These are phyloP conservation scores for Hiodon alosoides DNA, from an alignment of 2,113 vertebrate species.

Conservation along the genomic window DNA sequence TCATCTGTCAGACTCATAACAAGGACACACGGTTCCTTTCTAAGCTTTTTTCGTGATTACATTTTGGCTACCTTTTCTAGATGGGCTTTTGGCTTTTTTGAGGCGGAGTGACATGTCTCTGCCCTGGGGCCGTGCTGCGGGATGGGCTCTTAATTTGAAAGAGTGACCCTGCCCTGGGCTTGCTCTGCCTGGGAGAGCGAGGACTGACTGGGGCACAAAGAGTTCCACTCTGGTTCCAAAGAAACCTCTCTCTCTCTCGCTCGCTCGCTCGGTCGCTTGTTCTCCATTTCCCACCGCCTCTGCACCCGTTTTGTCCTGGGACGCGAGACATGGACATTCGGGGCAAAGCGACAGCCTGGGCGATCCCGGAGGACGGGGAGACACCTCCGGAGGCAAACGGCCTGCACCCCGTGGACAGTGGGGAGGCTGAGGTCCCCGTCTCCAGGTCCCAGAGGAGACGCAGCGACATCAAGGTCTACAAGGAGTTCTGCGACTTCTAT, in stretches of 20 bases:
- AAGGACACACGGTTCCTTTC: neutral
- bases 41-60: neutral
- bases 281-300: neutral
- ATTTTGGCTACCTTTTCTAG: neutral
- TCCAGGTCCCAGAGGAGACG: slow-evolving; percentile 83
- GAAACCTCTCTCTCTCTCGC: slow-evolving; percentile 12
- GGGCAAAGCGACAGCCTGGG: slow-evolving; percentile 46
- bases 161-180: slow-evolving; percentile 39
- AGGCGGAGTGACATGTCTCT: slow-evolving; percentile 44
- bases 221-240: slow-evolving; percentile 23
- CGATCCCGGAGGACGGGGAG: slow-evolving; percentile 78
- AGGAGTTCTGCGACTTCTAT: slow-evolving; percentile 98
- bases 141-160: slow-evolving; percentile 66
- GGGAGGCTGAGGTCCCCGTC: slow-evolving; percentile 66
- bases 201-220: slow-evolving; percentile 14
- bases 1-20: neutral
- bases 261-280: neutral
- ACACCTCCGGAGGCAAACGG: slow-evolving; percentile 42
- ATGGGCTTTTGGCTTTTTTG: neutral
- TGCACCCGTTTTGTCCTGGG: neutral
- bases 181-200: slow-evolving; percentile 2
- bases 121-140: slow-evolving; percentile 28
- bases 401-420: slow-evolving; percentile 47
- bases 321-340: slow-evolving; percentile 61
- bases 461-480: slow-evolving; percentile 93